Evolutionary conservation across 2,113 vertebrate genomes (phyloP), one percentile per base, ranked within the genome.

Genomic region (Halcyon senegalensis): DNA sequence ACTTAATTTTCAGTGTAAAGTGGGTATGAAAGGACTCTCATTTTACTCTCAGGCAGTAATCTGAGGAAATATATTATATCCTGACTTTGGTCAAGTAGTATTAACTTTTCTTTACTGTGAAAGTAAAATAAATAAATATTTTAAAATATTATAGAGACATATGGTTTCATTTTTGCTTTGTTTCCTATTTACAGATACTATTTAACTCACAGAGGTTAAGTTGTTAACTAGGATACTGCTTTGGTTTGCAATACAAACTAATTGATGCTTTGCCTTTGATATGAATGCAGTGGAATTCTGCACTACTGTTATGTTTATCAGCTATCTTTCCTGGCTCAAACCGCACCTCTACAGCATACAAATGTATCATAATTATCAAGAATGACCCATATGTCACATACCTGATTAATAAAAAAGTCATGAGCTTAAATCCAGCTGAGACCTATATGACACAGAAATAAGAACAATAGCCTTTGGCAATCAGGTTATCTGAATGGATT

Each of bases 61-160:
- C 20, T 46, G 72, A 92, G 89, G 68, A 94, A 88, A 80, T 86
- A 88, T 10, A 72, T 53, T 93, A 85, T 94, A 96, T 89, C n/a
- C 59, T 90, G 60, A 92, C 37, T 88, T 92, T n/a, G 80, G n/a
- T 81, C 41, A 92, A 77, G 21, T 66, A 90, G 27, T 69, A 83
- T 56, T 85, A 68, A 83, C 33, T 90, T 84, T 44, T 95, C 46
- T 83, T 93, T 92, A 95, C 85, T 90, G 63, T 92, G 64, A 69
- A 93, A 92, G 68, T 67, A 83, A 96, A 95, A 94, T 95, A 92
- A 97, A 97, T 37, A 95, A 92, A 73, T 82, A 86, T 58, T 92
- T 50, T 5, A 77, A 96, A 92, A 70, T 88, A 35, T 35, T 7
- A 35, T 35, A 35, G 35, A 35, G 35, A 35, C 35, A 35, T 35